Evolutionary conservation across 2,888 invertebrate genomes (phyloP), one percentile per base, ranked within the genome.

Genomic region (Andrena bicolor): DNA sequence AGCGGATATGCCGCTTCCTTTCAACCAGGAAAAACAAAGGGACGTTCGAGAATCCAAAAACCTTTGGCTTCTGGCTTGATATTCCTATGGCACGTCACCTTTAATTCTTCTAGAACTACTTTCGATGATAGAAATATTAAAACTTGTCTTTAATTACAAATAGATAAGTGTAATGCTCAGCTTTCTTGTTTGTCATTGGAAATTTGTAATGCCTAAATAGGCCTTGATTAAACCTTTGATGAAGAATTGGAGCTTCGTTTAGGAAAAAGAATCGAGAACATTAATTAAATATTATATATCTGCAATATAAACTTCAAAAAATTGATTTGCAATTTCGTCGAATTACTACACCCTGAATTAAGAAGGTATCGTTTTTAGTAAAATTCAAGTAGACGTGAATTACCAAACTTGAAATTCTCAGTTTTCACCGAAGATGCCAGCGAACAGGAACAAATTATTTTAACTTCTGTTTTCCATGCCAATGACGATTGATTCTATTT

Each of bases 1-100:
- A 49, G 48, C 76, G 58, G 60, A 66, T 60, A 66, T 56, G 64
- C 76, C 71, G 61, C 16, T 49, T 68, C 58, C 35, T 72, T 63
- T 63, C 23, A 30, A 8, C 10, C 20, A 63, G 16, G 32, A 20
- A 16, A 28, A 56, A 10, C 23, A 56, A 56, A 56, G 23, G 23
- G 16, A 56, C 26, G 4, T 23, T 56, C 10, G 56, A 56, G 23
- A 23, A 56, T 23, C 20, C 26, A 10, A 26, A 23, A 56, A 23
- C 16, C 10, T 23, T 13, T 23, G 56, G 23, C 51, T 51, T 6
- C n/a, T 51, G 20, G 6, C 2, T 51, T 8, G 20, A 51, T 20
- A 20, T 51, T 51, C 8, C 7, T 7, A 16, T n/a, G 51, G 20
- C 51, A 16, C 51, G 20, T 51, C 20, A 20, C 8, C 8, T 20